These are phyloP conservation scores for Platycercus adscitus DNA, from an alignment of 2,113 vertebrate genomes.

Conservation along the genomic window DNA sequence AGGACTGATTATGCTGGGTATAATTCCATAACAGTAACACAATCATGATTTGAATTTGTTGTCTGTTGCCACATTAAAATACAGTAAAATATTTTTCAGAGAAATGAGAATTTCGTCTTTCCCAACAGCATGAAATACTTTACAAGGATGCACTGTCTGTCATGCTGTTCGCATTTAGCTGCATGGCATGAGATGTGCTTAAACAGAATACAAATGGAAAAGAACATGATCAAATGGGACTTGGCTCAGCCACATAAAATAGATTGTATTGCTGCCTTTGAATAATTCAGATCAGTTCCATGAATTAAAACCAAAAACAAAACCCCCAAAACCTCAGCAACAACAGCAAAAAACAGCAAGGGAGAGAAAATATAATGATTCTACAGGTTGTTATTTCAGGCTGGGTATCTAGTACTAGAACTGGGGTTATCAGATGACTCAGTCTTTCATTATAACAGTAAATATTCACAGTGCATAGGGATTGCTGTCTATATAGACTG, in stretches of 20 bases:
- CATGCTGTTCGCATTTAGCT: not conserved
- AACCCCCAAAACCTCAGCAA: not conserved
- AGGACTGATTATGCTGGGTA: not conserved
- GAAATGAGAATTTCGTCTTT: not conserved
- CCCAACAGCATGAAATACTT: not conserved
- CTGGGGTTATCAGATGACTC: not conserved
- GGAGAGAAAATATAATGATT: not conserved
- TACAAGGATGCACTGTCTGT: not conserved
- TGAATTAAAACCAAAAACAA: not conserved
- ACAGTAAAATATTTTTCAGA: not conserved
- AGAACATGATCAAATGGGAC: not conserved
- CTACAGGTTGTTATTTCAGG: slow-evolving; percentile 5
- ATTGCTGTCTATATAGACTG: not conserved
- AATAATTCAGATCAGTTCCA: slow-evolving; percentile 18
- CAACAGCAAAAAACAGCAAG: not conserved
- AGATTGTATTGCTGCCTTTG: not conserved
- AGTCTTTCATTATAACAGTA: not conserved
- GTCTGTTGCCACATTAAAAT: not conserved
- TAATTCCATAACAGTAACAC: not conserved
- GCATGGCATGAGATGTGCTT: not conserved
- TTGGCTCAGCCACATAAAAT: not conserved
- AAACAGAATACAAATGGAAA: not conserved
- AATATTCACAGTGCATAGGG: slow-evolving; percentile 20
- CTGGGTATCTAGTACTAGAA: not conserved
- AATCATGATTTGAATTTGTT: not conserved